A percentile compares a stretch with the other conserved stretches of the same genome.
These are phyloP conservation scores for Empidonax alnorum DNA, from an alignment of 2,113 vertebrate species.

Conservation along the genomic window DNA sequence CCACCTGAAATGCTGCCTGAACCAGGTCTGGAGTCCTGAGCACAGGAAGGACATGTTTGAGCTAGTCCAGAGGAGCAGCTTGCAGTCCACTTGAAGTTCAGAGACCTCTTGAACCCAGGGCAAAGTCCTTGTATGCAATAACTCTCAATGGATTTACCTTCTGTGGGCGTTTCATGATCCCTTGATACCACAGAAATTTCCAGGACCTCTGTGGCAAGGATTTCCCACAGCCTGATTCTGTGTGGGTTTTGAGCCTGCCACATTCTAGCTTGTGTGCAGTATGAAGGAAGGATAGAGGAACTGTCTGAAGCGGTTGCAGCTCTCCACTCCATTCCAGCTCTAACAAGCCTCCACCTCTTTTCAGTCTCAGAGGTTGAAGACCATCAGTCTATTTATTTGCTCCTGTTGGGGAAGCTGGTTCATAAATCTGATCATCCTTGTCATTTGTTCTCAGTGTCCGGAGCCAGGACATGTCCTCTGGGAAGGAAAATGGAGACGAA, in stretches of 20 bases:
- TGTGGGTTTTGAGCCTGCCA: background rate
- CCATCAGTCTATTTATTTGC: background rate
- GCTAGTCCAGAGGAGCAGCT: rapidly evolving
- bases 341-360: background rate
- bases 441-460: background rate
- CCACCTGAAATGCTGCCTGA: background rate
- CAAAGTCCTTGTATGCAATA: background rate
- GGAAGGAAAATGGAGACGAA: background rate
- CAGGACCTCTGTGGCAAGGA: background rate
- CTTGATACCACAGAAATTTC: background rate
- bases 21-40: background rate
- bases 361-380: background rate
- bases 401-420: background rate
- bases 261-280: rapidly evolving
- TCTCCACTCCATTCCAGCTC: background rate
- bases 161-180: background rate
- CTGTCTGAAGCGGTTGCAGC: background rate
- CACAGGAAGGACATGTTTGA: background rate
- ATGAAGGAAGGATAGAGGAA: background rate
- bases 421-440: background rate
- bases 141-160: background rate
- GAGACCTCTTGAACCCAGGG: background rate
- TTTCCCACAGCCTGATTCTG: background rate
- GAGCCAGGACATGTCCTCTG: background rate
- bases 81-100: background rate